Conservation (phyloP, 2,797 vertebrate genomes). For the Peromyscus eremicus region DNA sequence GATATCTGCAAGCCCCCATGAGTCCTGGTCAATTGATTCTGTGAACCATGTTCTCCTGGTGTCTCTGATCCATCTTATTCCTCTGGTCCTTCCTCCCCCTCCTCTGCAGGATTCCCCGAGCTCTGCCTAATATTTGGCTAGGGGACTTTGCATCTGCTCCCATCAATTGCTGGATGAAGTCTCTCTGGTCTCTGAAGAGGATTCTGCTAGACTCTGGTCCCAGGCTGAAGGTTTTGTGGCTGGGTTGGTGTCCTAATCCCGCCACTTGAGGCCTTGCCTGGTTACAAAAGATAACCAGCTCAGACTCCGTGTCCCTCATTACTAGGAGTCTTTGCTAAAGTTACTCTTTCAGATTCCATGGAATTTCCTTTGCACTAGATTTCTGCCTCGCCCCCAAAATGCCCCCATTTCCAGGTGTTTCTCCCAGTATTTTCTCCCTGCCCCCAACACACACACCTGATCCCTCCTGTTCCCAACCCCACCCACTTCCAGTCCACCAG, state of each 20-base stretch:
- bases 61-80: not conserved
- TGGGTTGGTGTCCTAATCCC: not conserved
- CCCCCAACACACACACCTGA: not conserved
- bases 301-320: not conserved
- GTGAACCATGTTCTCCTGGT: not conserved
- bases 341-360: not conserved
- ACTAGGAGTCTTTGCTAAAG: not conserved
- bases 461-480: not conserved
- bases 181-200: not conserved
- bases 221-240: not conserved
- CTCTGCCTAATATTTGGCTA: not conserved
- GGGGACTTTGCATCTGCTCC: not conserved
- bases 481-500: not conserved
- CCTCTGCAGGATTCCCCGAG: not conserved
- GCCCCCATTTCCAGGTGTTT: not conserved
- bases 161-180: not conserved
- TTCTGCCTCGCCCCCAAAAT: not conserved
- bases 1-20: fast-evolving
- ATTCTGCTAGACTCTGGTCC: not conserved
- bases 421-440: not conserved
- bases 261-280: not conserved
- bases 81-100: not conserved
- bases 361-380: not conserved
- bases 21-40: not conserved
- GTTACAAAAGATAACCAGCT: not conserved